Base-by-base conservation (phyloP, 2,888 invertebrate genomes). In the Microctonus hyperodae region DNA sequence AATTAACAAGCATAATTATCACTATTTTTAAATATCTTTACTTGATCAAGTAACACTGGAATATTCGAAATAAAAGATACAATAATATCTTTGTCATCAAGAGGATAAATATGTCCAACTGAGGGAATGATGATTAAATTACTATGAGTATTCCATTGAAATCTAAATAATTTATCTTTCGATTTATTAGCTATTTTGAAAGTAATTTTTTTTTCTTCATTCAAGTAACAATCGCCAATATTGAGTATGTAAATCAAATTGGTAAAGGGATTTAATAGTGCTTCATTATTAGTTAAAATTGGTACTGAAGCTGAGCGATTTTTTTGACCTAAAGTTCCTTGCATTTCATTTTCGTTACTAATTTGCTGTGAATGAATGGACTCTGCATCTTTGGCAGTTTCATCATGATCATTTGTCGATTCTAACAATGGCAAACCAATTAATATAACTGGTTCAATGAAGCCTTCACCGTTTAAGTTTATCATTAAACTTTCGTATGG, bases 401-500 rank as follows among this genome's bases (percentile, higher is more conserved):
- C 2, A n/a, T n/a, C n/a, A 3, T 13, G 2, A 1, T 3, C 2
- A 37, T 37, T 4, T 4, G 16, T 16, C 4, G 16, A 5, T 20
- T 44, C 7, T 16, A 67, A 35, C 9, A 75, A 61, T n/a, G 73
- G 74, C 20, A 85, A 69, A 40, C 78, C 79, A 56, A 86, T 85
- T 9, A 88, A 70, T 1, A 86, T 83, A 48, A 88, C 79, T 62
- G 85, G 83, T 74, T 86, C 86, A 51, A 78, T 74, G 71, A 85
- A 88, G 23, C 86, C 85, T 70, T 87, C 85, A 0, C 85, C 87
- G 1, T 82, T 81, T 22, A 86, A 70, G 16, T 83, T 79, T n/a
- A 88, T 78, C 33, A 81, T 81, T n/a, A 85, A 79, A 67, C 85
- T 85, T 72, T 89, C 88, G 73, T 87, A 88, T 53, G 88, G 88